Conservation (phyloP, 1,140 invertebrate species). For the Apolygus lucorum region DNA sequence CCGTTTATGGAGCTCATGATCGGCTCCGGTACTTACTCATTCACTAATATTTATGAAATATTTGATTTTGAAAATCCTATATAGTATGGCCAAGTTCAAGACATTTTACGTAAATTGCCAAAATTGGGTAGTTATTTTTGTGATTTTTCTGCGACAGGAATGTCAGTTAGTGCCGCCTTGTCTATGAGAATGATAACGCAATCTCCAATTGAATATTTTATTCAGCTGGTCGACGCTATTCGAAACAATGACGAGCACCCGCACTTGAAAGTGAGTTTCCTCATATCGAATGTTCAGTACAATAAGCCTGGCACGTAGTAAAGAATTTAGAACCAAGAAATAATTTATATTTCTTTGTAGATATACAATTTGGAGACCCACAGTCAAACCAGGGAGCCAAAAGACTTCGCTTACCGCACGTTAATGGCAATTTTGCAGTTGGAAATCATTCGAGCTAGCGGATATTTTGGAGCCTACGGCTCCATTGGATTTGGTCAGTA, state of each 20-base stretch:
- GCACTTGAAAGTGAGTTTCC: conserved; percentile 37
- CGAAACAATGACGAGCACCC: conserved; percentile 11
- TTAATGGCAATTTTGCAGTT: conserved; percentile 70
- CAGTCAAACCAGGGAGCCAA: conserved; percentile 47
- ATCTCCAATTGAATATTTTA: conserved; percentile 25
- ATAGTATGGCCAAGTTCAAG: too few species aligned
- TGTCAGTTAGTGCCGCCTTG: conserved; percentile 67
- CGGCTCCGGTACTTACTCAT: conserved; percentile 46
- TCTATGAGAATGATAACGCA: conserved; percentile 67
- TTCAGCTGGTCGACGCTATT: conserved; percentile 12
- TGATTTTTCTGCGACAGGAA: conserved; percentile 46
- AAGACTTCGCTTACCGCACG: conserved; percentile 67
- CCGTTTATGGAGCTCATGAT: conserved; percentile 61
- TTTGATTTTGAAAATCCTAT: too few species aligned
- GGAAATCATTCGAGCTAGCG: conserved; percentile 54
- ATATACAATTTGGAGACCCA: conserved; percentile 63
- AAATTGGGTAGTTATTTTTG: too few species aligned
- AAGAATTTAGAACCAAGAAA: conserved; percentile 34
- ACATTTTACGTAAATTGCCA: too few species aligned
- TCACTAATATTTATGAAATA: too few species aligned
- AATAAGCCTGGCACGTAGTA: neutral
- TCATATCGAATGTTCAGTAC: conserved; percentile 20
- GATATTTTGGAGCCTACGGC: conserved; percentile 45
- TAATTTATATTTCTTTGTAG: conserved; percentile 35
- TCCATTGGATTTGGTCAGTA: neutral